These are phyloP conservation scores for Sycophila sp. DNA, from an alignment of 1,140 invertebrate species.

Conservation along the genomic window DNA sequence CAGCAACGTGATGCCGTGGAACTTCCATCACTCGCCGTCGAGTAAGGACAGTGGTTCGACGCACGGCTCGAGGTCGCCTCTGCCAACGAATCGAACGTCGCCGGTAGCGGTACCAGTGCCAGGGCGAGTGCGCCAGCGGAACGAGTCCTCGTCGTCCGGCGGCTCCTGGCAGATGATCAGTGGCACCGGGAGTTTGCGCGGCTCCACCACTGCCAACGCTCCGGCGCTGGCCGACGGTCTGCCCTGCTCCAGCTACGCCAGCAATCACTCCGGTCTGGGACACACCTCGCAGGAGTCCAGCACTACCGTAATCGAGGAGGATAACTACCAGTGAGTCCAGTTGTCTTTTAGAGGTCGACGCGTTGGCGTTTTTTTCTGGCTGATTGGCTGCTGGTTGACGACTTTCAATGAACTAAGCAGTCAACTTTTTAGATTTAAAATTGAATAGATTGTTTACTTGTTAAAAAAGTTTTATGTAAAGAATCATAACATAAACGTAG, in stretches of 20 bases:
- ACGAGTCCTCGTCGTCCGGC: constrained; percentile 69
- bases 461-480: no score
- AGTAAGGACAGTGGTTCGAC: constrained; percentile 45
- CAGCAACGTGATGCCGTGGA: constrained; percentile 52
- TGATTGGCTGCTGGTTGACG: no score
- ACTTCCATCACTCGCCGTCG: constrained; percentile 54
- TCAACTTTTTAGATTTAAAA: no score
- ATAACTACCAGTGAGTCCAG: constrained; percentile 53
- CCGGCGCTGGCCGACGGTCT: constrained; percentile 56
- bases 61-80: constrained; percentile 55
- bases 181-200: constrained; percentile 73
- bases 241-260: constrained; percentile 28
- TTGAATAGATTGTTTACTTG: no score
- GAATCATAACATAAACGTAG: no score
- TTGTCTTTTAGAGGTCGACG: no score
- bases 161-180: constrained; percentile 78
- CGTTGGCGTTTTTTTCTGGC: no score
- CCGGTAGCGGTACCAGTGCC: constrained; percentile 70
- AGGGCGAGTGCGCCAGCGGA: constrained; percentile 66
- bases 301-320: constrained; percentile 63
- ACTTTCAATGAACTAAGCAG: no score
- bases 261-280: constrained; percentile 33
- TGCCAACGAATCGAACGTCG: constrained; percentile 66
- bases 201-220: constrained; percentile 66
- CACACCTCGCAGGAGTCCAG: constrained; percentile 60